Conservation (phyloP, 2,113 vertebrate species). For the Cettia cetti region DNA sequence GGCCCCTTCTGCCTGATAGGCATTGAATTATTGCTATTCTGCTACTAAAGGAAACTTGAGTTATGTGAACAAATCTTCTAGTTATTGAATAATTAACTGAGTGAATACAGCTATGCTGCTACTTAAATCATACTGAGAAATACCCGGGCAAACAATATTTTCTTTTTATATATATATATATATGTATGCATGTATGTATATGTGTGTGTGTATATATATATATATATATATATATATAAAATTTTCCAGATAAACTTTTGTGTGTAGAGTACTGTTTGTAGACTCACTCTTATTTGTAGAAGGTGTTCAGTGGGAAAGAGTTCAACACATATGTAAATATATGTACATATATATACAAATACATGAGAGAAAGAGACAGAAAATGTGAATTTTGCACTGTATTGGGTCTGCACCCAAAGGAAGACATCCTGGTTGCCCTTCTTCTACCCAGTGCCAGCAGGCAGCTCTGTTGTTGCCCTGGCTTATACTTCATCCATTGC, state of each 20-base stretch:
- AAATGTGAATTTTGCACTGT: not conserved
- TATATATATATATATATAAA: no score
- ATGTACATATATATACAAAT: not conserved
- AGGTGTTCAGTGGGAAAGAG: not conserved
- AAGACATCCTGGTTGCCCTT: not conserved
- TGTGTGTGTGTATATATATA: no score
- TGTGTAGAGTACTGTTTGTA: not conserved
- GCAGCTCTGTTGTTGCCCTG: not conserved
- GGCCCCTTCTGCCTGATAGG: not conserved
- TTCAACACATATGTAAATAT: not conserved
- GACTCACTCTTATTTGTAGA: not conserved
- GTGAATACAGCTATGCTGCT: not conserved
- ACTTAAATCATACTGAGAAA: not conserved
- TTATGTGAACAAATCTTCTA: not conserved
- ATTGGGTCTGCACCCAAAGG: not conserved
- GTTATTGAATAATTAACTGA: not conserved
- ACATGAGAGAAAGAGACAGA: not conserved
- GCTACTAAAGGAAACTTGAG: not conserved
- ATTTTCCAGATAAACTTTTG: not conserved
- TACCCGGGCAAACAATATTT: not conserved
- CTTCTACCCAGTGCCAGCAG: not conserved
- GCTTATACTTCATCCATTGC: not conserved
- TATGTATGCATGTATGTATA: no score
- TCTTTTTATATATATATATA: not conserved
- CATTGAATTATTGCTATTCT: not conserved